Percentiles rank a stretch among this genome's conserved stretches.
Conservation (phyloP, 2,797 vertebrate genomes). For the Allobates femoralis region DNA sequence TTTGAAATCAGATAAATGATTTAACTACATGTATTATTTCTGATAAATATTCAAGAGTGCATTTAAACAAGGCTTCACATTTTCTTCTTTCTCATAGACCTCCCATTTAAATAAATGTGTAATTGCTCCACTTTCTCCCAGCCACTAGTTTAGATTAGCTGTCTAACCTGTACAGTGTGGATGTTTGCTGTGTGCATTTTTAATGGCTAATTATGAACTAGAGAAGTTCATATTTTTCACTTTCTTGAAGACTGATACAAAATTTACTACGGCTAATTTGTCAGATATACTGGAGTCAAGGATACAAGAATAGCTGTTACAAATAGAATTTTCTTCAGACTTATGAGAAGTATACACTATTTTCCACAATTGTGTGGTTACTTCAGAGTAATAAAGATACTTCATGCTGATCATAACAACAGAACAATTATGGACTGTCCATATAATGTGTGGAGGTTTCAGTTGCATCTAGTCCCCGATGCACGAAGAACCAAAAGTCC, state of each 20-base stretch:
- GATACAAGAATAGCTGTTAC: neutral
- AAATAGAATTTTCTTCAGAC: neutral
- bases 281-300: conserved; percentile 78
- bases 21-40: conserved; percentile 90
- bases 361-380: neutral
- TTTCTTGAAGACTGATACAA: conserved; percentile 81
- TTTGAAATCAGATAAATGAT: conserved; percentile 87
- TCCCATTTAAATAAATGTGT: conserved; percentile 88
- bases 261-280: conserved; percentile 83
- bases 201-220: conserved; percentile 86
- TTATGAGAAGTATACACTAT: neutral
- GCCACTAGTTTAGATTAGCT: conserved; percentile 85
- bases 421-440: neutral
- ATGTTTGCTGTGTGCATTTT: conserved; percentile 87
- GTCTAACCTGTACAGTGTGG: conserved; percentile 83
- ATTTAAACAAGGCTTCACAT: conserved; percentile 86
- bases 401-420: neutral
- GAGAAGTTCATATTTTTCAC: conserved; percentile 85
- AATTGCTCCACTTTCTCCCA: conserved; percentile 85
- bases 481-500: neutral
- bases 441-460: neutral
- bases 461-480: neutral
- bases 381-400: neutral
- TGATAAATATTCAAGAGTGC: conserved; percentile 89
- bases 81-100: conserved; percentile 84